Evolutionary conservation across 2,888 invertebrate species (phyloP).

Genomic region (Achlya flavicornis): DNA sequence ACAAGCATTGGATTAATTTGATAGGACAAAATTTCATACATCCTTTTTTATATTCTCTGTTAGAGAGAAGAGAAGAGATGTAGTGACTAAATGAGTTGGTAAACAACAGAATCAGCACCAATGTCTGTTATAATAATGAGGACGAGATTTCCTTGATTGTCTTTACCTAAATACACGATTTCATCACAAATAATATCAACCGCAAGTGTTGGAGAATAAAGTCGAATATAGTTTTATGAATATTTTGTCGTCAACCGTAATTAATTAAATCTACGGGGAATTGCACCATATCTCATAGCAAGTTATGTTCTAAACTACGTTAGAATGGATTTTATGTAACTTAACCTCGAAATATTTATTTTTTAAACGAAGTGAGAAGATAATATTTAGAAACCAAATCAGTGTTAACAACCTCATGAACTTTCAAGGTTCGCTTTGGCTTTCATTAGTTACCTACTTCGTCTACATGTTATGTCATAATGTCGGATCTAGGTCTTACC

Average conservation of each 20-base stretch:
- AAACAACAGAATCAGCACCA: too few species aligned
- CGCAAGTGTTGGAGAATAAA: background rate
- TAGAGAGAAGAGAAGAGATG: too few species aligned
- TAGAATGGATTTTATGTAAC: constrained; percentile 5
- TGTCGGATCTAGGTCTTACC: background rate
- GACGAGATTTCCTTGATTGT: too few species aligned
- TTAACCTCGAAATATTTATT: constrained; percentile 13
- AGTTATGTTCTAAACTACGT: background rate
- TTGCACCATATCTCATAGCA: constrained; percentile 12
- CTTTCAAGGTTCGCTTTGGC: constrained; percentile 27
- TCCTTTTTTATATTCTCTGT: too few species aligned
- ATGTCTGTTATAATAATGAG: too few species aligned
- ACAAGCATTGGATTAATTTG: too few species aligned
- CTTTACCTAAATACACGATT: too few species aligned
- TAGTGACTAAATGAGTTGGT: too few species aligned
- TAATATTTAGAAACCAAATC: constrained; percentile 19
- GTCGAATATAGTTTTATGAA: background rate
- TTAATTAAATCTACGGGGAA: constrained; percentile 15
- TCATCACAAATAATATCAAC: too few species aligned
- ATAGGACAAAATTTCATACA: too few species aligned
- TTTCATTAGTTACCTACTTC: constrained; percentile 19
- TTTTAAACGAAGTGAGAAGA: background rate
- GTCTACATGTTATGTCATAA: constrained; percentile 13
- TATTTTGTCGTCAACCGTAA: background rate
- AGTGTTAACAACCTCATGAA: constrained; percentile 32